Evolutionary conservation across 1,140 invertebrate genomes (phyloP).

Genomic region (Rhyacophila brunnea): DNA sequence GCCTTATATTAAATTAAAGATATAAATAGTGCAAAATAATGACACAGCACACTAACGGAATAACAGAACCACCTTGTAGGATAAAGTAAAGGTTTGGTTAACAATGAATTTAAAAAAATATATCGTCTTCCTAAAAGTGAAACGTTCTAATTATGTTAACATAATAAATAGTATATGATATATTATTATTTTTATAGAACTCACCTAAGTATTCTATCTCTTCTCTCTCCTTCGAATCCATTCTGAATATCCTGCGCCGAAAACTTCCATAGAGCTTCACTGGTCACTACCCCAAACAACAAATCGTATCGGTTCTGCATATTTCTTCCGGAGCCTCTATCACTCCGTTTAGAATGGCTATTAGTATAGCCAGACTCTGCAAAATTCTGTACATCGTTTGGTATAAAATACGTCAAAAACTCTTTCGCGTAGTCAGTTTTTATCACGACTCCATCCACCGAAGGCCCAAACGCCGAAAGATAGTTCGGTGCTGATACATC

Average conservation of each 20-base stretch:
- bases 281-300: conserved; percentile 81
- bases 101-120: no score
- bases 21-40: no score
- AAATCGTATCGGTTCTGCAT: conserved; percentile 71
- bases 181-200: no score
- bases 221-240: conserved; percentile 87
- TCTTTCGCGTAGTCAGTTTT: conserved; percentile 76
- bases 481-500: conserved; percentile 82
- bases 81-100: no score
- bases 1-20: no score
- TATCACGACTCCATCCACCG: conserved; percentile 84
- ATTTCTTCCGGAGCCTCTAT: conserved; percentile 45
- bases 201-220: conserved; percentile 82
- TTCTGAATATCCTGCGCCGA: conserved; percentile 78
- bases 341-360: conserved; percentile 54
- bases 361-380: conserved; percentile 46
- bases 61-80: no score
- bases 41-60: no score
- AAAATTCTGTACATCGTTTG: conserved; percentile 66
- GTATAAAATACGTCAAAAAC: conserved; percentile 67
- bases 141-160: no score
- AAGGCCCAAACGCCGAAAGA: conserved; percentile 80
- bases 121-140: no score
- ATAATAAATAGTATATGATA: no score
- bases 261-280: conserved; percentile 80